Conservation (phyloP, 1,140 invertebrate genomes). For the Drosophila albomicans region DNA sequence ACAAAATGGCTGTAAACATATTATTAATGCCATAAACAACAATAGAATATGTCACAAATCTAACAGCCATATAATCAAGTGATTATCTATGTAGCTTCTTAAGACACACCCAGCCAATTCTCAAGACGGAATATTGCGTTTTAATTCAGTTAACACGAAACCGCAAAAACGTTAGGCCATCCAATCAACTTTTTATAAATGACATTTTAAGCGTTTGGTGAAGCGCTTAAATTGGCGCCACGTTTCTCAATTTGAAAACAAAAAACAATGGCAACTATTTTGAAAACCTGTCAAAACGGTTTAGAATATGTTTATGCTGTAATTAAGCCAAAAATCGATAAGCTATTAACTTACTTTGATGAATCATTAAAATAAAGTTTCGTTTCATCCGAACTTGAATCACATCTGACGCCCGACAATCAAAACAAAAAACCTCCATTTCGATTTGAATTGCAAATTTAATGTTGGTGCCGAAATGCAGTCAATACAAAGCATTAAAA, state of each 20-base stretch:
- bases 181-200: conserved; percentile 57
- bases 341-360: conserved; percentile 75
- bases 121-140: conserved; percentile 47
- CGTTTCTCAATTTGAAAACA: conserved; percentile 1
- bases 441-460: conserved; percentile 75
- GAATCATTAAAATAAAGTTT: conserved; percentile 71
- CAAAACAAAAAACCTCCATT: conserved; percentile 16
- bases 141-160: conserved; percentile 43
- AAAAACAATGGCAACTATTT: conserved; percentile 23
- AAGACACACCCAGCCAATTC: conserved; percentile 34
- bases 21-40: conserved; percentile 61
- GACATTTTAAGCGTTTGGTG: conserved; percentile 38
- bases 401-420: conserved; percentile 58
- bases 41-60: conserved; percentile 46
- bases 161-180: conserved; percentile 22
- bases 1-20: conserved; percentile 54
- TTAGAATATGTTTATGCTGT: conserved; percentile 63
- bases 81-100: conserved; percentile 44
- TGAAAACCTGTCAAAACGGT: conserved; percentile 59
- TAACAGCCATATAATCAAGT: conserved; percentile 67
- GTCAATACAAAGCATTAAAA: conserved; percentile 75
- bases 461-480: conserved; percentile 50
- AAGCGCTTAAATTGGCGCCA: conserved; percentile 33
- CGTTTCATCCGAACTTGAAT: conserved; percentile 51
- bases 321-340: conserved; percentile 69